Percentiles rank a stretch among this genome's conserved stretches.
phyloP scores from a whole-genome alignment of 1,140 invertebrate species.

The Drosophila pallidifrons region DNA sequence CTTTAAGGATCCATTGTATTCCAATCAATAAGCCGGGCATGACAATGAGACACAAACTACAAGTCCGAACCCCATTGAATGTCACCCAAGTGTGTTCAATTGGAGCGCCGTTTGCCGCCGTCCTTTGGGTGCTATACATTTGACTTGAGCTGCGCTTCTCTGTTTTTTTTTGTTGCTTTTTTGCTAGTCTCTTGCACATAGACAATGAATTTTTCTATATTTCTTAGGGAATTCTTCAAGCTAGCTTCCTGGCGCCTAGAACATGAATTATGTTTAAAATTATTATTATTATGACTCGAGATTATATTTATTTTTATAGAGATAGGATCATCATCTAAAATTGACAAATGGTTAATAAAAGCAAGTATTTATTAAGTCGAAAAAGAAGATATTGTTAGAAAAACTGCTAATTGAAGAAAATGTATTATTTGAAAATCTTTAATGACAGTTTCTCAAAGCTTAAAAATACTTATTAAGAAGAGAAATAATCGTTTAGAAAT shows the following conservation, averaged over 20 bases:
- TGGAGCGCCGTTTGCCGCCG: constrained; percentile 67
- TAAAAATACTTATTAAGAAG: no score
- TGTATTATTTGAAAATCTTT: no score
- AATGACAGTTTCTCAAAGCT: no score
- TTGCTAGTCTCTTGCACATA: neutral
- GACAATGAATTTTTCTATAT: neutral
- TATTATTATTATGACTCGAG: no score
- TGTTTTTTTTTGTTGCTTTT: neutral
- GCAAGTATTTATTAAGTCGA: no score
- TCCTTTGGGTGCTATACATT: constrained; percentile 39
- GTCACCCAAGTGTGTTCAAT: constrained; percentile 48
- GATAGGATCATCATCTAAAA: no score
- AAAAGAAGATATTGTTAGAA: no score
- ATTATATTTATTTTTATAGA: no score
- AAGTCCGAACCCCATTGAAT: constrained; percentile 54
- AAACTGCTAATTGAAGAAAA: no score
- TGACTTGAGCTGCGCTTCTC: constrained; percentile 12
- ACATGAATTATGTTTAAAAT: no score
- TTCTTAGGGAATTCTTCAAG: neutral
- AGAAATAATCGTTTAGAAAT: no score
- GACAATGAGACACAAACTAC: constrained; percentile 71
- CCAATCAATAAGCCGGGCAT: constrained; percentile 83
- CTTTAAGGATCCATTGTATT: constrained; percentile 85
- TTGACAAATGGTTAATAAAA: no score
- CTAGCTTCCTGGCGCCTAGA: neutral